Percentiles rank a stretch among this genome's conserved stretches.
Evolutionary conservation across 64 coral and sea anemone genomes (phyloP).

Genomic region (Stichodactyla mertensii): DNA sequence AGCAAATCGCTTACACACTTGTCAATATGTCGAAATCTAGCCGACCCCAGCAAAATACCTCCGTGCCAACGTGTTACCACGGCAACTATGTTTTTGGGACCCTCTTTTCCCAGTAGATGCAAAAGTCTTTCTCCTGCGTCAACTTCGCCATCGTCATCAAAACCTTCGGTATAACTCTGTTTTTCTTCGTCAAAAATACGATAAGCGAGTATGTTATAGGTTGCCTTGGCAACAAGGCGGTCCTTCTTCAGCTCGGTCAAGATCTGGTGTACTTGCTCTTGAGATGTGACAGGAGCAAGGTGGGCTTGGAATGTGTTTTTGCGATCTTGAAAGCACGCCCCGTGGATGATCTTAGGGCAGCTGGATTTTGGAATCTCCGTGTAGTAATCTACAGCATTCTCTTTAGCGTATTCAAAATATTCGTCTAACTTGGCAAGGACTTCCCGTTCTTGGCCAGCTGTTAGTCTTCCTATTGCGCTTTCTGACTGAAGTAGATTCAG

Average conservation of each 20-base stretch:
- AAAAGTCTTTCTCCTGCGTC: neutral
- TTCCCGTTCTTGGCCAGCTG: neutral
- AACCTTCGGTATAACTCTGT: neutral
- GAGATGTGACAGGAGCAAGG: neutral
- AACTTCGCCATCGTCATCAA: neutral
- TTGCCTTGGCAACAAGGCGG: neutral
- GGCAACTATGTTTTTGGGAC: neutral
- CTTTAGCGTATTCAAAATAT: neutral
- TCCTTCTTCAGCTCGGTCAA: neutral
- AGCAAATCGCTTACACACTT: neutral
- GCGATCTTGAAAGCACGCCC: neutral
- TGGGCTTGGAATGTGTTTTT: slow-evolving; percentile 10
- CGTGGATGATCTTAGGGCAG: neutral
- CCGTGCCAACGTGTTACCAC: slow-evolving; percentile 10
- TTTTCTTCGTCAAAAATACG: slow-evolving; percentile 8
- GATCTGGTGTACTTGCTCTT: neutral
- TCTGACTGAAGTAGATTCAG: slow-evolving; percentile 49
- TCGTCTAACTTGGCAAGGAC: neutral
- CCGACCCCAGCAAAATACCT: neutral
- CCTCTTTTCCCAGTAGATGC: neutral
- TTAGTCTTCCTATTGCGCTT: slow-evolving; percentile 29
- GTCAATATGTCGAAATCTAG: neutral
- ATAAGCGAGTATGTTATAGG: neutral
- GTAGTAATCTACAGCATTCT: neutral
- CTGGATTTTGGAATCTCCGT: neutral